These are phyloP conservation scores for Heliconius congener DNA, from an alignment of 1,140 invertebrate species.

Conservation along the genomic window DNA sequence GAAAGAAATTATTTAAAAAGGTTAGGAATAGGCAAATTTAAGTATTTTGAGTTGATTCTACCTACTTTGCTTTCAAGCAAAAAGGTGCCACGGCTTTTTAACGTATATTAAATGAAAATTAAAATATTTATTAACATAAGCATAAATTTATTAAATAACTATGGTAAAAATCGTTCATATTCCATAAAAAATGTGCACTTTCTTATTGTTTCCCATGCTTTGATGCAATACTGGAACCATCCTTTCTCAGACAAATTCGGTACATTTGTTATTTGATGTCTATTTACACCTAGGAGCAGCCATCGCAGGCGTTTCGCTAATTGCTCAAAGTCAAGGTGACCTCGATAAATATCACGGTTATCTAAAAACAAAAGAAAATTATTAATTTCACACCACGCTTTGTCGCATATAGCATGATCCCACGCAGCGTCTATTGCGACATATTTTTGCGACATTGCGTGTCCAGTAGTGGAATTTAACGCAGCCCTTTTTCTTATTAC, in stretches of 20 bases:
- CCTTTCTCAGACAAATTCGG: slow-evolving; percentile 86
- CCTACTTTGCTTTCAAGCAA: too few species aligned
- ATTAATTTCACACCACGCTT: not conserved
- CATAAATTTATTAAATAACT: slow-evolving; percentile 26
- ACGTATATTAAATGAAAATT: too few species aligned
- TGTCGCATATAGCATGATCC: too few species aligned
- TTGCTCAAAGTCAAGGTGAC: slow-evolving; percentile 85
- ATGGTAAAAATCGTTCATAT: slow-evolving; percentile 89
- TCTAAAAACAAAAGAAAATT: slow-evolving; percentile 56
- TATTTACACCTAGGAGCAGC: slow-evolving; percentile 86
- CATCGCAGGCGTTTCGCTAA: slow-evolving; percentile 85
- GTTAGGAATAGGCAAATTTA: not conserved
- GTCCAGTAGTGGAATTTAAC: too few species aligned
- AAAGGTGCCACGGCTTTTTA: too few species aligned
- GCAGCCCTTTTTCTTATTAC: too few species aligned
- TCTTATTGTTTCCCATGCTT: slow-evolving; percentile 91
- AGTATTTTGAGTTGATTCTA: not conserved
- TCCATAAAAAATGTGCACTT: slow-evolving; percentile 92
- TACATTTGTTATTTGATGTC: slow-evolving; percentile 84
- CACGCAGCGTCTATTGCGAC: too few species aligned
- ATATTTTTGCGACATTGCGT: too few species aligned
- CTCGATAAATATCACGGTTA: slow-evolving; percentile 81
- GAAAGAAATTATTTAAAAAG: not conserved
- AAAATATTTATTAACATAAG: too few species aligned
- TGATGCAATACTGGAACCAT: slow-evolving; percentile 90